phyloP scores from a whole-genome alignment of 2,888 invertebrate species.

The Schrankia costaestrigalis region DNA sequence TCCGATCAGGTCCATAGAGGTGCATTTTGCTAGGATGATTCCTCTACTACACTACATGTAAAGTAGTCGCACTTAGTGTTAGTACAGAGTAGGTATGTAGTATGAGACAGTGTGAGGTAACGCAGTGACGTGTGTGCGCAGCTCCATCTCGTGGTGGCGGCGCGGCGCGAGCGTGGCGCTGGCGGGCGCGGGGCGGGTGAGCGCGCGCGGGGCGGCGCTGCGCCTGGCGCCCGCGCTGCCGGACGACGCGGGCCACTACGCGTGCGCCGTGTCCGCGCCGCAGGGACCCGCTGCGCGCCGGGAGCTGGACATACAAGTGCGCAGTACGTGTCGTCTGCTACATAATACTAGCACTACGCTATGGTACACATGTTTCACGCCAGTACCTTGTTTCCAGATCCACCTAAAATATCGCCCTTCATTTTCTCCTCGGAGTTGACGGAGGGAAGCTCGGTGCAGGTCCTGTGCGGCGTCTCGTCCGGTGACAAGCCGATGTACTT shows the following conservation, averaged over 20 bases:
- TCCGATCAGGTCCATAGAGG: slow-evolving; percentile 85
- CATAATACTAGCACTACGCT: no score
- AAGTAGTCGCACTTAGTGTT: slow-evolving; percentile 4
- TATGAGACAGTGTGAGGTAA: no score
- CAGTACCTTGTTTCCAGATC: slow-evolving; percentile 65
- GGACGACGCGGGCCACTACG: slow-evolving; percentile 88
- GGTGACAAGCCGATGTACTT: slow-evolving; percentile 86
- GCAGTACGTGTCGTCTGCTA: slow-evolving; percentile 84
- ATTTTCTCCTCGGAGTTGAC: slow-evolving; percentile 90
- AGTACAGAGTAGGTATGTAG: no score
- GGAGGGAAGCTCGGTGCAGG: slow-evolving; percentile 90
- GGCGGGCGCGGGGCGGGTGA: slow-evolving; percentile 65
- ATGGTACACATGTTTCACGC: no score
- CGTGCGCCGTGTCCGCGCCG: slow-evolving; percentile 86
- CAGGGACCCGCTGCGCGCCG: slow-evolving; percentile 85
- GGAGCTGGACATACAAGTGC: slow-evolving; percentile 85
- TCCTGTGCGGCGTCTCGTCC: slow-evolving; percentile 88
- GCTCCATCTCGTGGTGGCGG: slow-evolving; percentile 72
- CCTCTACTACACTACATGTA: slow-evolving; percentile 35
- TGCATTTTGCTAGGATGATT: slow-evolving; percentile 68
- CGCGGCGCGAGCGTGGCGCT: slow-evolving; percentile 71
- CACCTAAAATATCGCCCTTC: slow-evolving; percentile 93
- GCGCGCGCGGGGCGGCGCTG: slow-evolving; percentile 56
- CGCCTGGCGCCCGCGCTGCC: slow-evolving; percentile 56
- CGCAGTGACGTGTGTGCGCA: slow-evolving; percentile 50